These are phyloP conservation scores for Brotula barbata DNA, from an alignment of 2,797 vertebrate genomes.

Conservation along the genomic window DNA sequence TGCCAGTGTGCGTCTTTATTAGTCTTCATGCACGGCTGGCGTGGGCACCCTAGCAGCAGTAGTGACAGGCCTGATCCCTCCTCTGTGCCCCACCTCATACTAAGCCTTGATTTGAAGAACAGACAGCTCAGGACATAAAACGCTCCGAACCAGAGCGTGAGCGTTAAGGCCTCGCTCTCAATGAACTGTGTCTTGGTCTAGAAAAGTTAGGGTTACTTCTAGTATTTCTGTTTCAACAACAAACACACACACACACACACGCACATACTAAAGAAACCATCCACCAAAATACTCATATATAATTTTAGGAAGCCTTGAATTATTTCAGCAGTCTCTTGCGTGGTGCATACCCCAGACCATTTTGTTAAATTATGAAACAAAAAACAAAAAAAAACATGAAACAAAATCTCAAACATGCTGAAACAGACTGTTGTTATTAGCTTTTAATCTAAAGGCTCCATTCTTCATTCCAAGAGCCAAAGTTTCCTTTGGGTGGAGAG, in stretches of 20 bases:
- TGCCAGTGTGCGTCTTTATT: slow-evolving; percentile 77
- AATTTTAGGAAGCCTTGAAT: slow-evolving; percentile 38
- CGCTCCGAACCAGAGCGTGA: slow-evolving; percentile 48
- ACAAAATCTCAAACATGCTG: slow-evolving; percentile 49
- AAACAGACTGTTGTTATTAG: slow-evolving; percentile 60
- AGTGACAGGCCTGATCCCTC: slow-evolving; percentile 65
- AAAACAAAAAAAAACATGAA: slow-evolving; percentile 37
- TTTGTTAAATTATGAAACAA: slow-evolving; percentile 61
- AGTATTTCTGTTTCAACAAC: too few species aligned
- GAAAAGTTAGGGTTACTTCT: too few species aligned
- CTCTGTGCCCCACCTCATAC: slow-evolving; percentile 63
- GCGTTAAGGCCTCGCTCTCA: slow-evolving; percentile 48
- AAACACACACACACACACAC: too few species aligned
- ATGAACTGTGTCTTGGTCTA: slow-evolving; percentile 14
- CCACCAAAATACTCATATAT: slow-evolving; percentile 4
- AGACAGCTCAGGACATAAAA: slow-evolving; percentile 59
- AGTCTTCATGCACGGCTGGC: slow-evolving; percentile 67
- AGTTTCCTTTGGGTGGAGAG: slow-evolving; percentile 61
- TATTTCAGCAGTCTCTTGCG: slow-evolving; percentile 16
- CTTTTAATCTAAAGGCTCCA: slow-evolving; percentile 65
- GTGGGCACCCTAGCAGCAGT: slow-evolving; percentile 60
- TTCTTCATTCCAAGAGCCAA: slow-evolving; percentile 52
- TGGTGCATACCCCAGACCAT: slow-evolving; percentile 36
- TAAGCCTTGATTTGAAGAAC: slow-evolving; percentile 64
- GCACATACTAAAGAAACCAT: slow-evolving; percentile 31